phyloP scores from a whole-genome alignment of 30 jellyfish, hydroid and myxozoan genomes.

The Turritopsis dohrnii region DNA sequence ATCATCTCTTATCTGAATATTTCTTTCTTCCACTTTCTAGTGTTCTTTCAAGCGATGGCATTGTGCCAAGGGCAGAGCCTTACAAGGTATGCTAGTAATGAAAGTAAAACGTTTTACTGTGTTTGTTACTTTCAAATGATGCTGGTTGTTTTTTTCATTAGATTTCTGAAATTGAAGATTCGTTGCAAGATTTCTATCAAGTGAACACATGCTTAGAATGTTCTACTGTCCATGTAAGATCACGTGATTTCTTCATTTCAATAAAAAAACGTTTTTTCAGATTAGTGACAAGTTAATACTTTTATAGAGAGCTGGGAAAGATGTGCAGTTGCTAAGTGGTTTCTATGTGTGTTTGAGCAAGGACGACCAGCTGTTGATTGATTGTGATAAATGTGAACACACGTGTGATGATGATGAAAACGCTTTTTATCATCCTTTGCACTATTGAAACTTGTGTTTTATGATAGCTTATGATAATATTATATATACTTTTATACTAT shows the following conservation, averaged over 20 bases:
- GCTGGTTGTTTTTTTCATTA: background rate
- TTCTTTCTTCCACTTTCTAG: background rate
- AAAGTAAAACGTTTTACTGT: no score
- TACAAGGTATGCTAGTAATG: background rate
- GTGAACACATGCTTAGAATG: background rate
- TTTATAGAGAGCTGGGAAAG: background rate
- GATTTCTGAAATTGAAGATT: background rate
- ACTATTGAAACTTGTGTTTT: no score
- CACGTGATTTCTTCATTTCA: background rate
- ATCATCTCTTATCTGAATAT: no score
- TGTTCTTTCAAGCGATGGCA: background rate
- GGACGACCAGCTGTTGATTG: background rate
- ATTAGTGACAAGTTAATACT: background rate
- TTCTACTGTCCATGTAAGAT: background rate
- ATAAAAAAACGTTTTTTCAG: background rate
- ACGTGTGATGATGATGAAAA: background rate
- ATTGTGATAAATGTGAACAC: background rate
- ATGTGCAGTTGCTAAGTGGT: slow-evolving; percentile 8
- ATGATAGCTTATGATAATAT: no score
- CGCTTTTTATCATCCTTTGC: background rate
- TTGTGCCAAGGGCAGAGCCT: background rate
- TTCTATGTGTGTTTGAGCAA: slow-evolving; percentile 3
- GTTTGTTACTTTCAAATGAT: background rate
- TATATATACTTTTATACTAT: no score
- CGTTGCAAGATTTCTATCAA: background rate